A percentile compares a stretch with the other conserved stretches of the same genome.
phyloP scores from a whole-genome alignment of 1,140 invertebrate species.

The Aethina tumida region DNA sequence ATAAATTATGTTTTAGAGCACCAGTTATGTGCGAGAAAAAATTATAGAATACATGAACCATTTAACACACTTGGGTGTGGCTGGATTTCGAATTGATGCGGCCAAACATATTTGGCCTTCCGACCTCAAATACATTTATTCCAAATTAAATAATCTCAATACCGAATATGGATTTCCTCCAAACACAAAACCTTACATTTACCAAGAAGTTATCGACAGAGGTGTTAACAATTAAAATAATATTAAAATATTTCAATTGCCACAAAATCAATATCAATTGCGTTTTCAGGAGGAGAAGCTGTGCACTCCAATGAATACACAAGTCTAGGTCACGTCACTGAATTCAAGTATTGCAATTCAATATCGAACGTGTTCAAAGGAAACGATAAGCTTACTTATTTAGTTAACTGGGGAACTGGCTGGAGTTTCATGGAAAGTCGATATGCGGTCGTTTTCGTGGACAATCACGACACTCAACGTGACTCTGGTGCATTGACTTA shows the following conservation, averaged over 20 bases:
- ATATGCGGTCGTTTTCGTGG: slow-evolving; percentile 51
- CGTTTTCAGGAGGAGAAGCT: slow-evolving; percentile 47
- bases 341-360: slow-evolving; percentile 57
- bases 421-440: slow-evolving; percentile 44
- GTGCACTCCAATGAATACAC: slow-evolving; percentile 54
- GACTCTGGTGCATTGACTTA: slow-evolving; percentile 38
- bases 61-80: slow-evolving; percentile 65
- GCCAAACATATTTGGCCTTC: slow-evolving; percentile 73
- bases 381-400: slow-evolving; percentile 32
- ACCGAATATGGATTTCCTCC: slow-evolving; percentile 47
- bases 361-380: slow-evolving; percentile 45
- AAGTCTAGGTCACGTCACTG: slow-evolving; percentile 55
- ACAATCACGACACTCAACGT: slow-evolving; percentile 48
- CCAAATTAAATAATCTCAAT: slow-evolving; percentile 50
- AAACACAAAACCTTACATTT: slow-evolving; percentile 53
- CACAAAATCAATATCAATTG: too few species aligned
- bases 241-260: too few species aligned
- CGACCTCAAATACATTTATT: slow-evolving; percentile 54
- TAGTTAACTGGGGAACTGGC: slow-evolving; percentile 32
- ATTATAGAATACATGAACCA: slow-evolving; percentile 58
- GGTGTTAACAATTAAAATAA: too few species aligned
- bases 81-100: slow-evolving; percentile 61
- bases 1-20: slow-evolving; percentile 30
- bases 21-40: slow-evolving; percentile 52
- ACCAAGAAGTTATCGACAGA: slow-evolving; percentile 74